Evolutionary conservation across 2,797 vertebrate species (phyloP), one percentile per base, ranked within the genome.

Genomic region (Anabacerthia variegaticeps): DNA sequence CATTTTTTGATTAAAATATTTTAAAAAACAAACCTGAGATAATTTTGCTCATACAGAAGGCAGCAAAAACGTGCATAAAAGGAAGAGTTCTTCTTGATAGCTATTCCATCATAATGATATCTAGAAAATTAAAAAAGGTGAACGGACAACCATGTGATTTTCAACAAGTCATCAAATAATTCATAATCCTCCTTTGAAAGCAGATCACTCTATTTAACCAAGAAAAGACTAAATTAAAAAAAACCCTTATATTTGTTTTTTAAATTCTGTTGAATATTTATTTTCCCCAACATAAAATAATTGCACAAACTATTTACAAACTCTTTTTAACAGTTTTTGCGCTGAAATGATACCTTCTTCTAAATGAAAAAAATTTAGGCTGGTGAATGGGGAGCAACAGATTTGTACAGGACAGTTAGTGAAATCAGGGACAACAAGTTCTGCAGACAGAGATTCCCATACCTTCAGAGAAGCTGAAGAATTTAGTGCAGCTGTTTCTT

Each of bases 41-140:
- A 63, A n/a, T 63, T 75, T 54, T 96, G 96, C 82, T 96, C 89
- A 52, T 85, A 83, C 55, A 97, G 92, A 69, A 97, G 97, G 78
- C 37, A 96, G 58, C 91, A 97, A 77, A 97, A 98, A 51, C 72
- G 96, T 63, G 65, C 75, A 51, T 98, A 98, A 69, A 98, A 96
- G 36, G 96, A 76, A 65, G 98, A 98, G 37, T 62, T 93, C 65
- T 93, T 95, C 97, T 96, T 98, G 89, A 98, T 96, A 84, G 95
- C 59, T 95, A 98, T 96, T 79, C 97, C 98, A 36, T 96, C 80
- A 46, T 98, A 97, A 92, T 98, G 96, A 76, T 97, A 98, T 48
- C 97, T 97, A 87, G 59, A 81, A 78, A 80, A 87, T 36, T 13
- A 82, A 83, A 93, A 75, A 27, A 22, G 4, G 37, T 15, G 2